Evolutionary conservation across 2,888 invertebrate species (phyloP).

Genomic region (Timema cristinae): DNA sequence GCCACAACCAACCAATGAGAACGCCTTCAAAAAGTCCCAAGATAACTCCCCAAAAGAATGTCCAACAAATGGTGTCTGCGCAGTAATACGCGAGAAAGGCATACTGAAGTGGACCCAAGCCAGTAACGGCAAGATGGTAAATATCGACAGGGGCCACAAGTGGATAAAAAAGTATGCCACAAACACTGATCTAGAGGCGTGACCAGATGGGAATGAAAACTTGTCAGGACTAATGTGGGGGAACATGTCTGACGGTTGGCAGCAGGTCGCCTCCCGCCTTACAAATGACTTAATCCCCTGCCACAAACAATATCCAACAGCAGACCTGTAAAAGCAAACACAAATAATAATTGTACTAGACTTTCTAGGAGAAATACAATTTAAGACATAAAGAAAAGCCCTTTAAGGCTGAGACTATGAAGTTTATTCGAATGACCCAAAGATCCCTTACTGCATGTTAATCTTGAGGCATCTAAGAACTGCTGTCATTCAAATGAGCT

Average conservation of each 20-base stretch:
- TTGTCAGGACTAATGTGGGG: slow-evolving; percentile 73
- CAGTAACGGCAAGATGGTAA: slow-evolving; percentile 60
- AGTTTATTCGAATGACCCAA: no score
- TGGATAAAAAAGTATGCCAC: slow-evolving; percentile 68
- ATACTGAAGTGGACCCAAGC: slow-evolving; percentile 73
- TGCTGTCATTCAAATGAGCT: no score
- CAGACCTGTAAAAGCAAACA: slow-evolving; percentile 57
- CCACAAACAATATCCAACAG: slow-evolving; percentile 78
- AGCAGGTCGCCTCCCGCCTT: slow-evolving; percentile 70
- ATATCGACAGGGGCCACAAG: slow-evolving; percentile 57
- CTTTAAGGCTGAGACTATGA: no score
- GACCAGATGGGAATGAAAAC: slow-evolving; percentile 93
- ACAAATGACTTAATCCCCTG: slow-evolving; percentile 71
- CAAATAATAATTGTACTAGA: slow-evolving; percentile 3
- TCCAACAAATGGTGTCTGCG: slow-evolving; percentile 87
- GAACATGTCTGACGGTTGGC: slow-evolving; percentile 62
- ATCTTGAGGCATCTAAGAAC: no score
- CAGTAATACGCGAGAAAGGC: slow-evolving; percentile 73
- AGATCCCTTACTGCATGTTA: no score
- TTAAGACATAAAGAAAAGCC: no score
- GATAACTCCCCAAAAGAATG: slow-evolving; percentile 66
- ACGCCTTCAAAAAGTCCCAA: slow-evolving; percentile 69
- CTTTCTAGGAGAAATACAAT: not conserved
- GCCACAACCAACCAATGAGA: slow-evolving; percentile 61
- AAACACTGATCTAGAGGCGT: slow-evolving; percentile 79